Evolutionary conservation across 2,888 invertebrate genomes (phyloP), one percentile per base, ranked within the genome.

Genomic region (Gibbula magus): DNA sequence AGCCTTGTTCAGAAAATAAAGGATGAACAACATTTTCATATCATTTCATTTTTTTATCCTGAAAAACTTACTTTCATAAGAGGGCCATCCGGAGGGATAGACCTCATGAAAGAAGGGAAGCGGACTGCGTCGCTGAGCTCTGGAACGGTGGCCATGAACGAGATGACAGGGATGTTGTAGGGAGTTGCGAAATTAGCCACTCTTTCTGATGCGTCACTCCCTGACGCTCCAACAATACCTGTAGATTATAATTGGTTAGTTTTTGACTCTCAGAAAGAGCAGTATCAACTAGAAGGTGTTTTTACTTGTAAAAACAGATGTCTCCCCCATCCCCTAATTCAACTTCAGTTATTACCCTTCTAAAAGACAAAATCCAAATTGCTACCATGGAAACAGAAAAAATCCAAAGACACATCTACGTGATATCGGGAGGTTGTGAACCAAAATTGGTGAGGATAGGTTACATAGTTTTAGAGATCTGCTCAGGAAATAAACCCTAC

Each of bases 181-280:
- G 94, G 88, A 51, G 94, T 89, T 39, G 94, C 90, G 85, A 94
- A 92, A 77, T 93, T 93, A 3, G 94, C 94, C 53, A 95, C 80
- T 91, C 94, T 94, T 74, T 94, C 93, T 20, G 94, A 94, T n/a
- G 94, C 94, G 22, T 93, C 93, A 79, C 94, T 94, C 20, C 93
- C 93, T 81, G 94, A 94, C 0, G 93, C 94, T 2, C 94, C 94
- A 73, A 95, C 92, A 22, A 95, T 93, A 20, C 94, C 94, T 81
- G 93, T 91, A 45, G 13, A 45, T 45, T 35, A 8, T 35, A 45
- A 8, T 45, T 1, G 45, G 45, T 4, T 8, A 8, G 4, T n/a
- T n/a, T n/a, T n/a, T n/a, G n/a, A n/a, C n/a, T n/a, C n/a, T n/a
- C n/a, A n/a, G n/a, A n/a, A n/a, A n/a, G n/a, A n/a, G n/a, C n/a